Evolutionary conservation across 2,888 invertebrate species (phyloP).

Genomic region (Himalopsyche anomala): DNA sequence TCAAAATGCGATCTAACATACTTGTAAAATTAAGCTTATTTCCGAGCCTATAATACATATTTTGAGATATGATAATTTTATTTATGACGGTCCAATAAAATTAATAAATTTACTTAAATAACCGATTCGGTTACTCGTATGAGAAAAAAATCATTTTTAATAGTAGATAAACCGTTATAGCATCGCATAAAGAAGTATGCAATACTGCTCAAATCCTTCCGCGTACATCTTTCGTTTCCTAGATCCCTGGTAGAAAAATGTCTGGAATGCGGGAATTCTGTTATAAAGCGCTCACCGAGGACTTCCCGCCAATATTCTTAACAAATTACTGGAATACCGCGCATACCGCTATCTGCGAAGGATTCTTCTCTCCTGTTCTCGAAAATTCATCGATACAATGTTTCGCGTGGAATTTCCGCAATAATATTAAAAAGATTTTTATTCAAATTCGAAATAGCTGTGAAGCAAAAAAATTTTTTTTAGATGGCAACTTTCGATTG

Average conservation of each 20-base stretch:
- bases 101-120: too few species aligned
- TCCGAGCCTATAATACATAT: too few species aligned
- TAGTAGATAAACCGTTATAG: too few species aligned
- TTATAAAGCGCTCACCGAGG: conserved; percentile 60
- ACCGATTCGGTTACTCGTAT: too few species aligned
- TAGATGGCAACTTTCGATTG: too few species aligned
- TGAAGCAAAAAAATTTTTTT: neutral
- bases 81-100: too few species aligned
- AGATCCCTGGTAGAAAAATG: conserved; percentile 74
- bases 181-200: too few species aligned
- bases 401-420: conserved; percentile 63
- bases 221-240: conserved; percentile 66
- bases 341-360: conserved; percentile 70
- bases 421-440: neutral
- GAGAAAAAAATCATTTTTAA: too few species aligned
- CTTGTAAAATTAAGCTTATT: too few species aligned
- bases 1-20: too few species aligned
- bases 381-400: conserved; percentile 72
- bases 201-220: neutral
- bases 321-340: conserved; percentile 69
- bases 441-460: neutral
- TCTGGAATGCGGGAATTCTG: conserved; percentile 77
- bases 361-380: conserved; percentile 71
- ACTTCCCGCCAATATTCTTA: conserved; percentile 64
- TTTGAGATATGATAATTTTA: too few species aligned